phyloP scores from a whole-genome alignment of 2,113 vertebrate species.

The Chelonoidis abingdonii region DNA sequence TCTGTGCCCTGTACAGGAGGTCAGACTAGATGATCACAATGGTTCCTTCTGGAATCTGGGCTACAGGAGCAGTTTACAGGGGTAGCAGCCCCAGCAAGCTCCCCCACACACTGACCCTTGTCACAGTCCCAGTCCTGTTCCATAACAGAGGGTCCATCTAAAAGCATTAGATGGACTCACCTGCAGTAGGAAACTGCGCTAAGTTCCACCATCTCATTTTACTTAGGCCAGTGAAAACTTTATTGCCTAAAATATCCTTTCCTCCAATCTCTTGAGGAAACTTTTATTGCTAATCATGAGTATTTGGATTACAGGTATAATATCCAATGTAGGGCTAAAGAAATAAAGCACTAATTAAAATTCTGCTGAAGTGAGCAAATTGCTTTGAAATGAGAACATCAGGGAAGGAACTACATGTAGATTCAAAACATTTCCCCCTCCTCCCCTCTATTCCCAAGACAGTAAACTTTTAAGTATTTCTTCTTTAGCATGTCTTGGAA shows the following conservation, averaged over 20 bases:
- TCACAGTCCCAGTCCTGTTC: no score
- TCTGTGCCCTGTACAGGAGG: no score
- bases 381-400: constrained; percentile 17
- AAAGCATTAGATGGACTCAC: no score
- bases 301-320: constrained; percentile 17
- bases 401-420: background rate
- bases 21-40: no score
- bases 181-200: background rate
- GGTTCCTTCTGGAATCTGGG: no score
- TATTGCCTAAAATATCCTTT: background rate
- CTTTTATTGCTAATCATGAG: background rate
- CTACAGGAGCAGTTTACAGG: no score
- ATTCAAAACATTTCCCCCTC: background rate
- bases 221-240: background rate
- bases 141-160: no score
- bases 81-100: no score
- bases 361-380: constrained; percentile 30
- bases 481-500: background rate
- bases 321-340: background rate
- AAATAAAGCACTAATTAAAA: constrained; percentile 38
- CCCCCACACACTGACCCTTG: no score
- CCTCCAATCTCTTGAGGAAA: background rate
- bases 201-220: background rate
- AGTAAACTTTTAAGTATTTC: background rate
- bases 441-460: no score